Evolutionary conservation across 2,888 invertebrate species (phyloP).

Genomic region (Drosophila cracens): DNA sequence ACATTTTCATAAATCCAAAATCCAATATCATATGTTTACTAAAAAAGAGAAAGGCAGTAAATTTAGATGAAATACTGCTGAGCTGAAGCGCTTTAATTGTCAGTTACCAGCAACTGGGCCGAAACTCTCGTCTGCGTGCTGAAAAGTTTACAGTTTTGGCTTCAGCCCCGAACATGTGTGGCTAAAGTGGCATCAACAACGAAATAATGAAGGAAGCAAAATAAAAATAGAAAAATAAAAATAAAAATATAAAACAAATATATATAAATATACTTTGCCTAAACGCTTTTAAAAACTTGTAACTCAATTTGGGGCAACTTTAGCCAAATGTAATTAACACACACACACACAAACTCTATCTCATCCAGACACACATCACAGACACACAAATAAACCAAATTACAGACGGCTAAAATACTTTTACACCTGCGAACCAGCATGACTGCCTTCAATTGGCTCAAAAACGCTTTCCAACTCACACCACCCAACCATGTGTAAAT

Average conservation of each 20-base stretch:
- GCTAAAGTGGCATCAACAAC: constrained; percentile 38
- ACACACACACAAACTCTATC: constrained; percentile 29
- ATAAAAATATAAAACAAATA: neutral
- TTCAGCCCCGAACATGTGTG: constrained; percentile 58
- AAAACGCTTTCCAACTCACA: constrained; percentile 32
- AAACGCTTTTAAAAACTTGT: constrained; percentile 75
- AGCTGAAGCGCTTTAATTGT: constrained; percentile 35
- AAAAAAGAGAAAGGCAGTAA: constrained; percentile 17
- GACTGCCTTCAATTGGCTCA: constrained; percentile 64
- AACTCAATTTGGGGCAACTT: constrained; percentile 74
- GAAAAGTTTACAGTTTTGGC: constrained; percentile 36
- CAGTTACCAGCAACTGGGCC: constrained; percentile 51
- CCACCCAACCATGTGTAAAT: constrained; percentile 44
- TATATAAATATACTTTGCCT: constrained; percentile 51
- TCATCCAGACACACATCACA: constrained; percentile 12
- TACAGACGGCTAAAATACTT: constrained; percentile 54
- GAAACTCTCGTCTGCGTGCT: constrained; percentile 38
- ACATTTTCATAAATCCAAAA: constrained; percentile 39
- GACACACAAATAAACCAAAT: constrained; percentile 11
- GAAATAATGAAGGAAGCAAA: constrained; percentile 1
- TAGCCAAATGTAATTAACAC: constrained; percentile 79
- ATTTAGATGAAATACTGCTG: constrained; percentile 36
- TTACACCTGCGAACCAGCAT: constrained; percentile 65
- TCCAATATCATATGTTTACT: constrained; percentile 3
- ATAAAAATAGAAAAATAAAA: constrained; percentile 7